A percentile compares a stretch with the other conserved stretches of the same genome.
These are phyloP conservation scores for Pinna nobilis DNA, from an alignment of 1,140 invertebrate genomes.

Conservation along the genomic window DNA sequence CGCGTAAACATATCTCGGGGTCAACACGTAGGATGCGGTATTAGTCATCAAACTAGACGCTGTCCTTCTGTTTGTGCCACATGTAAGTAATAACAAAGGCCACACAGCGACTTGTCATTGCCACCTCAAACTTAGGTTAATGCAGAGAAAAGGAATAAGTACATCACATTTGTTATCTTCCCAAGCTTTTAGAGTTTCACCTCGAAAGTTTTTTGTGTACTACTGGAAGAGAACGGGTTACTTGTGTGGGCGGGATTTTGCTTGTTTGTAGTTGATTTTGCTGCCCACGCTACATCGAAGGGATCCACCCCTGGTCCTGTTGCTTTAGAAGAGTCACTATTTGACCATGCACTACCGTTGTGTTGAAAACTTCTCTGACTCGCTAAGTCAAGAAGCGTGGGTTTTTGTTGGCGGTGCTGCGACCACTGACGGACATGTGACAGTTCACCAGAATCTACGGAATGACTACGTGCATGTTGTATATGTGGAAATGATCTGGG, in stretches of 20 bases:
- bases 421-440: conserved; percentile 36
- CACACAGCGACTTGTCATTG: too few relatives aligned
- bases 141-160: too few relatives aligned
- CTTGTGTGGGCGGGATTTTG: conserved; percentile 53
- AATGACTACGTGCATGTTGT: conserved; percentile 79
- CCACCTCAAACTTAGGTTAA: too few relatives aligned
- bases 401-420: conserved; percentile 49
- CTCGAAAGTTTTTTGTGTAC: conserved; percentile 76
- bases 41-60: too few relatives aligned
- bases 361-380: conserved; percentile 61
- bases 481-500: conserved; percentile 41
- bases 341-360: conserved; percentile 59
- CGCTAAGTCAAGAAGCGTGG: conserved; percentile 57
- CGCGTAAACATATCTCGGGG: too few relatives aligned
- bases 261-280: conserved; percentile 73
- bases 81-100: too few relatives aligned
- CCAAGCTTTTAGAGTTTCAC: conserved; percentile 74
- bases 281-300: conserved; percentile 91
- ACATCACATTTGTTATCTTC: too few relatives aligned
- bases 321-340: conserved; percentile 49
- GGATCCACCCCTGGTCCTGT: conserved; percentile 78
- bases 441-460: conserved; percentile 75
- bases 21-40: too few relatives aligned
- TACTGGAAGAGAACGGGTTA: conserved; percentile 76
- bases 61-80: too few relatives aligned